Percentiles rank a stretch among this genome's conserved stretches.
Conservation (phyloP, 2,797 vertebrate species). For the Nasua narica region DNA sequence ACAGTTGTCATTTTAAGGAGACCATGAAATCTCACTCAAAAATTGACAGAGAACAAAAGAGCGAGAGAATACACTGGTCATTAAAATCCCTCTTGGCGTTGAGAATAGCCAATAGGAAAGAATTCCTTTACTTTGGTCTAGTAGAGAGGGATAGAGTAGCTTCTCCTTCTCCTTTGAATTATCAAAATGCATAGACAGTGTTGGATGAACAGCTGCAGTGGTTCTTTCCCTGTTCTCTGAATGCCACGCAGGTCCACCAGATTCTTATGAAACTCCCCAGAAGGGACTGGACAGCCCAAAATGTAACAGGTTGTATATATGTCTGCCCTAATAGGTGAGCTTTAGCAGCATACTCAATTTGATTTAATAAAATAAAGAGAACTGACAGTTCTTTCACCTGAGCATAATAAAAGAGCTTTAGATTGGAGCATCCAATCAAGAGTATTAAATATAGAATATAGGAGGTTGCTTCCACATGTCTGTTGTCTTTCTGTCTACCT, state of each 20-base stretch:
- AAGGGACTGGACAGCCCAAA: neutral
- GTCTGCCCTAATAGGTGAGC: neutral
- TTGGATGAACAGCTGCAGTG: neutral
- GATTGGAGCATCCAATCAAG: neutral
- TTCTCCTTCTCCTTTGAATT: neutral
- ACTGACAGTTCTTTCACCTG: neutral
- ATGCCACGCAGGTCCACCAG: neutral
- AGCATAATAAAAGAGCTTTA: neutral
- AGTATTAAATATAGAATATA: neutral
- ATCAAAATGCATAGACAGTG: neutral
- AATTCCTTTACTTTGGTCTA: neutral
- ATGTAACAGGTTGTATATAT: neutral
- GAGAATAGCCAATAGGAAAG: neutral
- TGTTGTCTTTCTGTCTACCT: neutral
- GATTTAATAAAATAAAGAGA: slow-evolving; percentile 12
- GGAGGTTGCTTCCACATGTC: neutral
- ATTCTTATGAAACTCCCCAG: neutral
- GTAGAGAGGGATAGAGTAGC: neutral
- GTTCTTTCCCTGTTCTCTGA: neutral
- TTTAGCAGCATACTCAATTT: neutral
- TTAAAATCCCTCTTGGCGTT: neutral
- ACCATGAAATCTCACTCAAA: neutral
- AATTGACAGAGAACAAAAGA: neutral
- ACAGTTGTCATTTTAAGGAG: neutral
- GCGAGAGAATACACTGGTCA: neutral